Evolutionary conservation across 2,888 invertebrate genomes (phyloP).

Genomic region (Eutolmus rufibarbis): DNA sequence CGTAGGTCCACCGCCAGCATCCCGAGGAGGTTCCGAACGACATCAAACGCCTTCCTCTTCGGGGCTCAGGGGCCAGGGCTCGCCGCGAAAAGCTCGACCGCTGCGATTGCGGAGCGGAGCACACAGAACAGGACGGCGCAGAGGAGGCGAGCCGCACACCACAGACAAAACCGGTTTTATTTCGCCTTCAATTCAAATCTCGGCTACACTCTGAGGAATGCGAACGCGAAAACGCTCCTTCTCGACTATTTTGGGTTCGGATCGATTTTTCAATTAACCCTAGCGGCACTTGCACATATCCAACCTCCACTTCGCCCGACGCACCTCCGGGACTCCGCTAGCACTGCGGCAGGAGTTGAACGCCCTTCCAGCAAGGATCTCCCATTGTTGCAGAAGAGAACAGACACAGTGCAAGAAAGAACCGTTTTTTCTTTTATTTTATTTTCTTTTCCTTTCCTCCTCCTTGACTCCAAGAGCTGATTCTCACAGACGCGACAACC

Average conservation of each 20-base stretch:
- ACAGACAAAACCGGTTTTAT: conserved; percentile 26
- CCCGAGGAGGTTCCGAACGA: conserved; percentile 9
- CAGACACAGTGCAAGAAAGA: neutral
- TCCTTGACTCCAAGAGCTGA: neutral
- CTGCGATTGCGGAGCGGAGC: neutral
- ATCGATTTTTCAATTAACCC: conserved; percentile 34
- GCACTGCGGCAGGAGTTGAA: conserved; percentile 32
- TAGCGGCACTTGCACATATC: conserved; percentile 21
- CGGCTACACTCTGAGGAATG: conserved; percentile 15
- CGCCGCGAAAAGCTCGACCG: neutral
- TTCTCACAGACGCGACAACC: neutral
- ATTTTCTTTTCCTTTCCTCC: neutral
- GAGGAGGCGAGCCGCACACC: neutral
- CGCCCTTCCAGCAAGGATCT: conserved; percentile 40
- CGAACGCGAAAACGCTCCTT: conserved; percentile 9
- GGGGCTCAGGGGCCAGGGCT: neutral
- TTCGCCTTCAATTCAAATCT: conserved; percentile 34
- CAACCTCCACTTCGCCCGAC: neutral
- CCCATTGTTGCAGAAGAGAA: conserved; percentile 19
- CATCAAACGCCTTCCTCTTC: neutral
- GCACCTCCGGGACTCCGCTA: neutral
- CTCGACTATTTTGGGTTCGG: neutral
- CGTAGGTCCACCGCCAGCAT: conserved; percentile 24
- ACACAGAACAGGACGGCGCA: neutral
- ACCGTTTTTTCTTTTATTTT: conserved; percentile 1